Base-by-base conservation (phyloP, 2,888 invertebrate species). In the Stramonita haemastoma region DNA sequence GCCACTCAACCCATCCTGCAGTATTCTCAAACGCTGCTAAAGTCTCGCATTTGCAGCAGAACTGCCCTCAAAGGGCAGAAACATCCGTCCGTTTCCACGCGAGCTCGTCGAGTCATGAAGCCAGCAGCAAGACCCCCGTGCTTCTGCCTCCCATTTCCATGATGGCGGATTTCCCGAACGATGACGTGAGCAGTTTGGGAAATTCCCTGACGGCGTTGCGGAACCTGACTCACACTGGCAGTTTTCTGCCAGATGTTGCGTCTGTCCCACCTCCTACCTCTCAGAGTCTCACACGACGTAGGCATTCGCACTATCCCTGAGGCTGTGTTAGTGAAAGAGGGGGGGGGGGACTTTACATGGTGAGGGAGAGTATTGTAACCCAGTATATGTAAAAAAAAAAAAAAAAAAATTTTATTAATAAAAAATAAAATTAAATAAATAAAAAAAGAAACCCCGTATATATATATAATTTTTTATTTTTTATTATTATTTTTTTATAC, bases 111-210 rank as follows among this genome's bases (percentile, higher is more conserved):
- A n/a, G n/a, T 66, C 66, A 66, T 11, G 11, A 1, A 26, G 2
- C 73, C n/a, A 79, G 34, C 11, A 19, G 79, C 15, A 34, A 32
- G 32, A 34, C 29, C 32, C 4, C 32, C n/a, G 34, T 32, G 26
- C 22, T 19, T 60, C n/a, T 87, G 73, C 87, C 87, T 0, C 46
- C 87, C 0, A 56, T 87, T 17, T n/a, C 87, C 87, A 73, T 32
- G 46, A 66, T 87, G 46, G 66, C 73, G 1, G 87, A 87, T 11
- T 87, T 66, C 34, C 87, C 73, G 87, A 32, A 17, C 1, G 29
- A 29, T 6, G 29, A 29, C 57, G 8, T 19, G 29, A 46, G 36
- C 17, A 29, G 46, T 17, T 0, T 0, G 19, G 66, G 22, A n/a
- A n/a, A n/a, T 36, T 36, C 70, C 1, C 36, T 86, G 66, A 73